Conservation (phyloP, 2,113 vertebrate species). For the Mustela lutreola region DNA sequence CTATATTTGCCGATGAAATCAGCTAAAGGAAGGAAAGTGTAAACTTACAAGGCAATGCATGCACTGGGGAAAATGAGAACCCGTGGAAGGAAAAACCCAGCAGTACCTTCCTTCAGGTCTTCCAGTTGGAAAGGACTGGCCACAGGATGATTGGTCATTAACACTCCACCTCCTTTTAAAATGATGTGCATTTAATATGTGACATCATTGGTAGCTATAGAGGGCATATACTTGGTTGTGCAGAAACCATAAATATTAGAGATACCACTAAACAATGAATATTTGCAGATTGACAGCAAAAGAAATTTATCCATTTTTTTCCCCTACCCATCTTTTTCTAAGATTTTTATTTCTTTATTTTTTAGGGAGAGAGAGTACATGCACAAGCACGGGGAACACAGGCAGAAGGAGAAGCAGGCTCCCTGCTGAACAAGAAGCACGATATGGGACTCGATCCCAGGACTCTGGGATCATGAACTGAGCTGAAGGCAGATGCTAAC, state of each 20-base stretch:
- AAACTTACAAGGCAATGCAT: neutral
- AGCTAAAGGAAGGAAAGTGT: slow-evolving; percentile 23
- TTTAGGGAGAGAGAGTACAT: no score
- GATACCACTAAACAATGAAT: neutral
- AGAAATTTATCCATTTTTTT: slow-evolving; percentile 4
- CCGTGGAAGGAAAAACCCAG: neutral
- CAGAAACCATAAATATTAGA: neutral
- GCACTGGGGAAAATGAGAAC: neutral
- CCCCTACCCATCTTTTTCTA: neutral
- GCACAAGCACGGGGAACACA: neutral
- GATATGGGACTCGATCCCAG: neutral
- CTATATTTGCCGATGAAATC: slow-evolving; percentile 64
- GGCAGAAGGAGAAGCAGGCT: neutral
- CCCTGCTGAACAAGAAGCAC: neutral
- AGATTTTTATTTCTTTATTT: neutral
- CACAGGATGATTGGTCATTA: neutral
- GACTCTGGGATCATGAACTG: neutral
- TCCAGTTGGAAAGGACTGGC: neutral
- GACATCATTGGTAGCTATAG: neutral
- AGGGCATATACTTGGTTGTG: neutral
- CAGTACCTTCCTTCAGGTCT: neutral
- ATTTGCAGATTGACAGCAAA: neutral
- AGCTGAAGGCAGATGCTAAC: neutral
- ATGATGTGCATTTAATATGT: neutral
- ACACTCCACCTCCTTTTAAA: neutral